Evolutionary conservation across 2,888 invertebrate species (phyloP).

Genomic region (Drosophila paranaensis): DNA sequence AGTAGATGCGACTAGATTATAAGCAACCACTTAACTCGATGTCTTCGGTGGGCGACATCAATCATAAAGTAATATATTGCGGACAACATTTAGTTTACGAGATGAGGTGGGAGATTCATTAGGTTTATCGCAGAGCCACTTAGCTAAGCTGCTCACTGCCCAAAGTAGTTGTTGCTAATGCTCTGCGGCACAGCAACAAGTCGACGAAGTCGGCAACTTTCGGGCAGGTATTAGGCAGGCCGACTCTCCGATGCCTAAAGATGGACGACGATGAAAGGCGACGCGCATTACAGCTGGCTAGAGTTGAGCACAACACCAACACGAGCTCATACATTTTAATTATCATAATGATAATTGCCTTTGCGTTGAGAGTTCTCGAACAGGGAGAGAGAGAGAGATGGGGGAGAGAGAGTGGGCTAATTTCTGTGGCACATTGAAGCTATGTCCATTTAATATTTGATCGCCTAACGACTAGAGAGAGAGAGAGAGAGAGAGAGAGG

Average conservation of each 20-base stretch:
- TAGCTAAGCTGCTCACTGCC: constrained; percentile 18
- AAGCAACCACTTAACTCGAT: background rate
- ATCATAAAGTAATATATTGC: background rate
- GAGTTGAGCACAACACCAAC: constrained; percentile 32
- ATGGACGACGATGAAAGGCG: constrained; percentile 5
- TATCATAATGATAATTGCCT: constrained; percentile 73
- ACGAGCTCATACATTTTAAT: constrained; percentile 68
- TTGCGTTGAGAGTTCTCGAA: constrained; percentile 36
- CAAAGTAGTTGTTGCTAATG: constrained; percentile 6
- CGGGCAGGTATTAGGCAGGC: background rate
- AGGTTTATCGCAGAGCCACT: constrained; percentile 3
- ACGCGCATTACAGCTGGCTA: constrained; percentile 28
- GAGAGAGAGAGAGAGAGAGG: background rate
- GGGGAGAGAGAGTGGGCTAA: constrained; percentile 1
- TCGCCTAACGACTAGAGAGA: constrained; percentile 36
- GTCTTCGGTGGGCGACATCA: background rate
- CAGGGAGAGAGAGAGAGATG: background rate
- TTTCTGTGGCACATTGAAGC: constrained; percentile 34
- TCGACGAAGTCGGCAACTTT: constrained; percentile 17
- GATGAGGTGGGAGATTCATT: background rate
- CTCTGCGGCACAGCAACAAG: background rate
- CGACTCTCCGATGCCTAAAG: background rate
- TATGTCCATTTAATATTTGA: constrained; percentile 69
- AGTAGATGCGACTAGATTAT: background rate
- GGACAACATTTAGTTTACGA: background rate